Conservation (phyloP, 2,888 invertebrate species). For the Coleophora flavipennella region DNA sequence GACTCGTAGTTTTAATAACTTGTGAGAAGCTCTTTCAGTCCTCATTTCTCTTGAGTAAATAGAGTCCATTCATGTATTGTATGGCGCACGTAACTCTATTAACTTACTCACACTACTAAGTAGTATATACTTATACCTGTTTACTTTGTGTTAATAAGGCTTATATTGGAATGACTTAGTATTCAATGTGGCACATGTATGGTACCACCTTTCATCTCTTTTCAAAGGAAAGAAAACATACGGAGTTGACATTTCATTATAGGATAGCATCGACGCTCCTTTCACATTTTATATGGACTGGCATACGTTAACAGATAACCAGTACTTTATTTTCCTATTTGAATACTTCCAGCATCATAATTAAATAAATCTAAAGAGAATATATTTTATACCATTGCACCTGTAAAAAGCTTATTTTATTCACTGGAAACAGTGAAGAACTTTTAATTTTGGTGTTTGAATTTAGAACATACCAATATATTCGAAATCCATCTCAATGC, state of each 20-base stretch:
- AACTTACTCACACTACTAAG: not conserved
- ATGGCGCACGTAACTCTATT: not conserved
- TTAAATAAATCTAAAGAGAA: too few species aligned
- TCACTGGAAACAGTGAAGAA: too few species aligned
- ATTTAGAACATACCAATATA: too few species aligned
- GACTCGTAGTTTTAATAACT: too few species aligned
- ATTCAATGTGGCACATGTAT: constrained; percentile 10
- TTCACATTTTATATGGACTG: not conserved
- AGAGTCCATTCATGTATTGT: not conserved
- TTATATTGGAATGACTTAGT: not conserved
- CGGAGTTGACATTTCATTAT: constrained; percentile 32
- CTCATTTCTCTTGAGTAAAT: not conserved
- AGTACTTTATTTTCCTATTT: too few species aligned
- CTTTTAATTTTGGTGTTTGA: too few species aligned
- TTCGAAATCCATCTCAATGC: too few species aligned
- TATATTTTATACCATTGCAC: too few species aligned
- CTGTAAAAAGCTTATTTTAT: too few species aligned
- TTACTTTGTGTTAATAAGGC: not conserved
- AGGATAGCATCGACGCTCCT: not conserved
- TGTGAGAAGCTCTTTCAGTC: too few species aligned
- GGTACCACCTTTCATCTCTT: constrained; percentile 27
- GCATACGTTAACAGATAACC: too few species aligned
- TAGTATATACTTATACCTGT: not conserved
- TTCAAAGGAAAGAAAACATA: constrained; percentile 31
- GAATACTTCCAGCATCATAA: too few species aligned